Base-by-base conservation (phyloP, 2,888 invertebrate genomes). In the Synanthedon formicaeformis region DNA sequence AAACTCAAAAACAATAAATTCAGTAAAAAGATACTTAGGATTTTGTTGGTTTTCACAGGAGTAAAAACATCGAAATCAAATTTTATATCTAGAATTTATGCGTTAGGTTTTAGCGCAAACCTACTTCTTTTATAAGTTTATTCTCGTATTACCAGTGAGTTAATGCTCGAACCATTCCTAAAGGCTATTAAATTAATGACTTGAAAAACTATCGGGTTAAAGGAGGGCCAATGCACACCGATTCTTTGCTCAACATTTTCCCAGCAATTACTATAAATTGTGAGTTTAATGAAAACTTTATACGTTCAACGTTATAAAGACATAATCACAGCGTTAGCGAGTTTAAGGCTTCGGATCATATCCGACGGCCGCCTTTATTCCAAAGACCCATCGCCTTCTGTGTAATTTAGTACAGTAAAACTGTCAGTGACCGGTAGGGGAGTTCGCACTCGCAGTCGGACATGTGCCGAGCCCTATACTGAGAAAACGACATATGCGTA, bases 241-340 rank as follows among this genome's bases (percentile, higher is more conserved):
- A 73, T 67, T 68, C 66, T 63, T 67, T 67, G 63, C 61, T 60
- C 59, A 59, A 57, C 61, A 56, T 58, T 55, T 66, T 60, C 57
- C 49, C 54, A 51, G 60, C 64, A 64, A 76, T 80, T 75, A 76
- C 66, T 55, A 57, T 62, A 63, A 69, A 71, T 64, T 63, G 66
- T 64, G 65, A 65, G 61, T 70, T 68, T 75, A 79, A 81, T 78
- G 69, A 72, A 79, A 80, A 74, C 67, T 69, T 76, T 74, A 78
- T 77, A 75, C 76, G 71, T 69, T 70, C 66, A 65, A 64, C 57
- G 62, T 60, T 60, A 61, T 63, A 69, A 67, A 61, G 56, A 60
- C 61, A 60, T 81, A 79, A 80, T 79, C 60, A 64, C 57, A 58
- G 60, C 56, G 16, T 1, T 49, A 3, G 23, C 27, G 53, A 54